Percentiles rank a stretch among this genome's conserved stretches.
phyloP scores from a whole-genome alignment of 1,140 invertebrate species.

The Rhyzopertha dominica region DNA sequence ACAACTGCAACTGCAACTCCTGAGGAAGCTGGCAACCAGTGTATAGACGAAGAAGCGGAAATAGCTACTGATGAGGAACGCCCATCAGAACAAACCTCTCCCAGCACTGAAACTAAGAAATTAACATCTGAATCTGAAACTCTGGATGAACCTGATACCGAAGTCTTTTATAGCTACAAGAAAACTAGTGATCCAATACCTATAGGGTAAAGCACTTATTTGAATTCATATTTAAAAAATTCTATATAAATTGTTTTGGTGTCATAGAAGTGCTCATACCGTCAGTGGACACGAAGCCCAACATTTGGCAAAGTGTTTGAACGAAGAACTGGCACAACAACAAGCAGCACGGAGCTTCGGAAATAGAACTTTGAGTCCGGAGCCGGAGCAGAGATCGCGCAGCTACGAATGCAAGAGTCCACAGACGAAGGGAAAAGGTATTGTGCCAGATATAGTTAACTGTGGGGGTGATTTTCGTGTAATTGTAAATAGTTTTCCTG shows the following conservation, averaged over 20 bases:
- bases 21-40: conserved; percentile 43
- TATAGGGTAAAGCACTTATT: conserved; percentile 52
- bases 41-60: conserved; percentile 65
- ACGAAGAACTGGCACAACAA: conserved; percentile 62
- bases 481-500: too few species aligned
- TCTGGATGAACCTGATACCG: conserved; percentile 42
- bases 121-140: too few species aligned
- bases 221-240: neutral
- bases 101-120: too few species aligned
- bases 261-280: conserved; percentile 55
- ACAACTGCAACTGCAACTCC: conserved; percentile 42
- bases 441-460: too few species aligned
- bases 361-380: conserved; percentile 47
- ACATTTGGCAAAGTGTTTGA: conserved; percentile 65
- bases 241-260: neutral
- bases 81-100: conserved; percentile 18
- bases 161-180: conserved; percentile 20
- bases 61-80: conserved; percentile 35
- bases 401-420: conserved; percentile 53
- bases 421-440: conserved; percentile 50
- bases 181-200: conserved; percentile 62
- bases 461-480: conserved; percentile 35
- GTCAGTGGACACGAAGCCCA: conserved; percentile 74
- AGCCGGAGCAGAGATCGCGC: conserved; percentile 55
- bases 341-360: conserved; percentile 45